phyloP scores from a whole-genome alignment of 1,140 invertebrate genomes.

The Charaxes varanes region DNA sequence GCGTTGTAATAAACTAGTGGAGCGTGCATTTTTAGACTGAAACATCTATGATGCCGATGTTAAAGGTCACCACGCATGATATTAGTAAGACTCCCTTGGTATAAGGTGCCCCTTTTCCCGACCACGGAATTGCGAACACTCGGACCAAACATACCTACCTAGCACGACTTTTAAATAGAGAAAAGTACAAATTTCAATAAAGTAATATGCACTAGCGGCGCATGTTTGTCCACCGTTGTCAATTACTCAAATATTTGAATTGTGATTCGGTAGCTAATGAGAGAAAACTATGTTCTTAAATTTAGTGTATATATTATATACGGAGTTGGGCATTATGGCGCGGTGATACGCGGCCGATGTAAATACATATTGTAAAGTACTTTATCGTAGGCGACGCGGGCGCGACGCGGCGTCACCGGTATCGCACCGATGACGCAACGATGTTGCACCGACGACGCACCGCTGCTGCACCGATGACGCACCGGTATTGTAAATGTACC shows the following conservation, averaged over 20 bases:
- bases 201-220: slow-evolving; percentile 64
- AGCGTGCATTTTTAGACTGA: too few species aligned
- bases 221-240: slow-evolving; percentile 72
- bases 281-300: slow-evolving; percentile 71
- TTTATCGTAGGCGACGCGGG: slow-evolving; percentile 44
- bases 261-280: slow-evolving; percentile 74
- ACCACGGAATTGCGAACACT: slow-evolving; percentile 48
- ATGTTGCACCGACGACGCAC: too few species aligned
- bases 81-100: too few species aligned
- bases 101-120: slow-evolving; percentile 16
- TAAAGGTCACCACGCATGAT: too few species aligned
- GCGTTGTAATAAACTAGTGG: too few species aligned
- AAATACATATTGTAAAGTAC: slow-evolving; percentile 70
- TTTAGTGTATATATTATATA: slow-evolving; percentile 71
- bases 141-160: slow-evolving; percentile 67
- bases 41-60: too few species aligned
- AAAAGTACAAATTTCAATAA: slow-evolving; percentile 72
- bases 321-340: slow-evolving; percentile 70
- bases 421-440: too few species aligned
- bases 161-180: slow-evolving; percentile 61
- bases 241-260: slow-evolving; percentile 73
- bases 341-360: slow-evolving; percentile 53
- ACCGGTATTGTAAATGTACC: too few species aligned
- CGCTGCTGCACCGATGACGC: too few species aligned
- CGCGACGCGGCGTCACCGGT: slow-evolving; percentile 16